These are phyloP conservation scores for Neria commutata DNA, from an alignment of 2,888 invertebrate genomes.

Conservation along the genomic window DNA sequence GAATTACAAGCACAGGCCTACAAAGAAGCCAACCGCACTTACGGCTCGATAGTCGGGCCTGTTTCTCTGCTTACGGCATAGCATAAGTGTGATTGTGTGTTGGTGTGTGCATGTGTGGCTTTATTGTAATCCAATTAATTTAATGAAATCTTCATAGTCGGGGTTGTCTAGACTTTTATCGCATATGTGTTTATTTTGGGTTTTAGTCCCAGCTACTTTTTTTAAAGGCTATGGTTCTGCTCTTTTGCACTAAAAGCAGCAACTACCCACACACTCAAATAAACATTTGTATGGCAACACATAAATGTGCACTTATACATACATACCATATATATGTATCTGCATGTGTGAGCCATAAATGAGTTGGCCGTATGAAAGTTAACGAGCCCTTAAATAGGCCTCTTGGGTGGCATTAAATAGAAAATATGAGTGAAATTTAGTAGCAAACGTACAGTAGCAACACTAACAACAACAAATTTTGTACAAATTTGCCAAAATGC, in stretches of 20 bases:
- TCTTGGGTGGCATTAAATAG: conserved; percentile 39
- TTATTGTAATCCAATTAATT: conserved; percentile 23
- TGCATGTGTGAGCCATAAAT: conserved; percentile 20
- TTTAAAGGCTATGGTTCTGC: no score
- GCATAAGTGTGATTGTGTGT: no score
- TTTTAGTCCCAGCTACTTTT: not conserved
- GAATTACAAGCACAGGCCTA: no score
- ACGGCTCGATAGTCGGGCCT: no score
- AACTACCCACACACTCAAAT: no score
- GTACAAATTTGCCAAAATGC: no score
- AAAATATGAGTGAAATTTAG: conserved; percentile 38
- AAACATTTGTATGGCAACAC: no score
- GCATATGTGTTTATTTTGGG: not conserved
- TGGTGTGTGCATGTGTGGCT: not conserved
- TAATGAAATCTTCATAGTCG: conserved; percentile 9
- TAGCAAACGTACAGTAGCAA: conserved; percentile 26
- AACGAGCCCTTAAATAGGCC: conserved; percentile 42
- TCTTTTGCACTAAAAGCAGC: no score
- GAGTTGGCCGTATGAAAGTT: conserved; percentile 36
- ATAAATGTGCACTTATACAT: no score
- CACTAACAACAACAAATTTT: not conserved
- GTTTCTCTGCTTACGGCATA: no score
- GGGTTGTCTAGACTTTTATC: conserved; percentile 11
- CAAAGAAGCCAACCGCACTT: no score
- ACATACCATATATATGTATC: not conserved